Evolutionary conservation across 2,888 invertebrate genomes (phyloP), one percentile per base, ranked within the genome.

Genomic region (Leptopilina syphax): DNA sequence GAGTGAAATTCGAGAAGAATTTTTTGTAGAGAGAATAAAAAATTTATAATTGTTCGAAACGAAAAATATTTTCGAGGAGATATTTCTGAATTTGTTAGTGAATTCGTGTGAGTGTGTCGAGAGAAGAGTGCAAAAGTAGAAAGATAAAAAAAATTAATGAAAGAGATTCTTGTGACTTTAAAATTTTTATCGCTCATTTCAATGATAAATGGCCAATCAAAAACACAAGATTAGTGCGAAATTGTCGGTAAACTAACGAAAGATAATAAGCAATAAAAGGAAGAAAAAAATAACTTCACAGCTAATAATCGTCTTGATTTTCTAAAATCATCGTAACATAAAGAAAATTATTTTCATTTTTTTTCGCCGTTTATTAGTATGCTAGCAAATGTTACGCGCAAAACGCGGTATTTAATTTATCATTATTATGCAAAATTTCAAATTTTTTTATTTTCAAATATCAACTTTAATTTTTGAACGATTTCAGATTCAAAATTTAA

Each of bases 251-350:
- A 68, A 68, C 10, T 47, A 24, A 50, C 7, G 50, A 50, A n/a
- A 57, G 73, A 73, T 57, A 34, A 27, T n/a, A 6, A 7, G 34
- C 13, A 70, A 70, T 54, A 70, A 54, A 34, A 34, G 34, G 34
- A 73, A 34, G 7, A 54, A 54, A 57, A 73, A 73, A 73, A 73
- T 73, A 54, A n/a, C 57, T 73, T 34, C 6, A 34, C 34, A 65
- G n/a, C 54, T 54, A 57, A 54, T 54, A 73, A 73, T 54, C n/a
- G 73, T 34, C 54, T 73, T 73, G 54, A 70, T 70, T 70, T 70
- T 70, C 54, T 3, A 27, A 70, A 27, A 57, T 13, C 54, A 57
- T 54, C 27, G 34, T 34, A 34, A 54, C 27, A 70, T 70, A 54
- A 54, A 27, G 27, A 54, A 70, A 54, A 70, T 24, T 34, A 67